Percentiles rank a stretch among this genome's conserved stretches.
phyloP scores from a whole-genome alignment of 2,797 vertebrate species.

The Argyrosomus regius region DNA sequence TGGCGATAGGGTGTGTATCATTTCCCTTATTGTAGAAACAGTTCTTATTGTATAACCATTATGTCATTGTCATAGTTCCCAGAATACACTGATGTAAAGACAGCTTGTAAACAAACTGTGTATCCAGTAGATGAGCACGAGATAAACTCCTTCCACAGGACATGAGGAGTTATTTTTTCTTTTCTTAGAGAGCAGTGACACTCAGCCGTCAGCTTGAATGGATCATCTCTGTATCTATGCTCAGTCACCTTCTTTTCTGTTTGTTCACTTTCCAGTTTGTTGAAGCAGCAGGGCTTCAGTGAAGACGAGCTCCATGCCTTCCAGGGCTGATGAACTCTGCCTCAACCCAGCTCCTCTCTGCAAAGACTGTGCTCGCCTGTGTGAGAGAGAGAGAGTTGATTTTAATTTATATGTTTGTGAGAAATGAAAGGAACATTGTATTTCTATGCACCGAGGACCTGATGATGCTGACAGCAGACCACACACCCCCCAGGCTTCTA shows the following conservation, averaged over 20 bases:
- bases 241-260: not conserved
- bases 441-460: conserved; percentile 65
- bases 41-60: too few species aligned
- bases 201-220: too few species aligned
- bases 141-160: not conserved
- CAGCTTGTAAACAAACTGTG: too few species aligned
- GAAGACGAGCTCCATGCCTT: conserved; percentile 90
- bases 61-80: too few species aligned
- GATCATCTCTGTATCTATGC: not conserved
- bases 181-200: not conserved
- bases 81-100: too few species aligned
- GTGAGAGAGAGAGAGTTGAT: too few species aligned
- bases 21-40: not conserved
- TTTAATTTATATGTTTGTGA: conserved; percentile 30
- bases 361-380: conserved; percentile 22
- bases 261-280: conserved; percentile 78
- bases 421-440: conserved; percentile 21
- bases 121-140: too few species aligned
- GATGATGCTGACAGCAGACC: not conserved
- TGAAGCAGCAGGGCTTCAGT: conserved; percentile 90
- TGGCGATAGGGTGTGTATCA: conserved; percentile 87
- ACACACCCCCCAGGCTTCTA: not conserved
- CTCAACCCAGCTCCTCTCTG: not conserved
- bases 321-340: conserved; percentile 81
- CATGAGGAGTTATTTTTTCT: not conserved